Evolutionary conservation across 2,113 vertebrate genomes (phyloP).

Genomic region (Atractosteus spatula): DNA sequence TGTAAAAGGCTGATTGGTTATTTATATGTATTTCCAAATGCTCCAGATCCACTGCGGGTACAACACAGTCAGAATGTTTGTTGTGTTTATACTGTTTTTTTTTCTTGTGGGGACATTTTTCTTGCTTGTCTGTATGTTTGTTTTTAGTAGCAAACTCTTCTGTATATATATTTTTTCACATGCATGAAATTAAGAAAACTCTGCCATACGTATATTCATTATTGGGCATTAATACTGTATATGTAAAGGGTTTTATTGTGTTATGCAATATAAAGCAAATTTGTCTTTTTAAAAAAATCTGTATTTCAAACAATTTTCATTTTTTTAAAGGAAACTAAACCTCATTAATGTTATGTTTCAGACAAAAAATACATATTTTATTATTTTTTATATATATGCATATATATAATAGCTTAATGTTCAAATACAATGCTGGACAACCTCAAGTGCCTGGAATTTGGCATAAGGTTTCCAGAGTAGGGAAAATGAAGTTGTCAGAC

Average conservation of each 20-base stretch:
- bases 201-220: conserved; percentile 81
- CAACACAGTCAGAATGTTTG: conserved; percentile 72
- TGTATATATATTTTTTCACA: conserved; percentile 67
- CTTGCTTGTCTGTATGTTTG: conserved; percentile 74
- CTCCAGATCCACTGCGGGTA: conserved; percentile 50
- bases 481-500: conserved; percentile 35
- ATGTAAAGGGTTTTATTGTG: conserved; percentile 75
- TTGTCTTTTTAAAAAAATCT: conserved; percentile 68
- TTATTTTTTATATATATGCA: conserved; percentile 8
- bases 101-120: conserved; percentile 61
- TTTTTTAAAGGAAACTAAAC: conserved; percentile 66
- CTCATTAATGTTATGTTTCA: conserved; percentile 33
- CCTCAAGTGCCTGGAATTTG: conserved; percentile 66
- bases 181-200: conserved; percentile 82
- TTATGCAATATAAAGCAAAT: conserved; percentile 74
- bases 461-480: conserved; percentile 63
- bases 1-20: conserved; percentile 1
- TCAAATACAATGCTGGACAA: conserved; percentile 59
- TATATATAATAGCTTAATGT: conserved; percentile 10
- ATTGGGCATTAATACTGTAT: conserved; percentile 90
- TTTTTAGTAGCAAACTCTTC: conserved; percentile 61
- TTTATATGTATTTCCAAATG: conserved; percentile 22
- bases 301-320: conserved; percentile 43
- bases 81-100: conserved; percentile 69
- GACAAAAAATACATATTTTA: conserved; percentile 18